phyloP scores from a whole-genome alignment of 2,888 invertebrate species.

The Apodemia mormo region DNA sequence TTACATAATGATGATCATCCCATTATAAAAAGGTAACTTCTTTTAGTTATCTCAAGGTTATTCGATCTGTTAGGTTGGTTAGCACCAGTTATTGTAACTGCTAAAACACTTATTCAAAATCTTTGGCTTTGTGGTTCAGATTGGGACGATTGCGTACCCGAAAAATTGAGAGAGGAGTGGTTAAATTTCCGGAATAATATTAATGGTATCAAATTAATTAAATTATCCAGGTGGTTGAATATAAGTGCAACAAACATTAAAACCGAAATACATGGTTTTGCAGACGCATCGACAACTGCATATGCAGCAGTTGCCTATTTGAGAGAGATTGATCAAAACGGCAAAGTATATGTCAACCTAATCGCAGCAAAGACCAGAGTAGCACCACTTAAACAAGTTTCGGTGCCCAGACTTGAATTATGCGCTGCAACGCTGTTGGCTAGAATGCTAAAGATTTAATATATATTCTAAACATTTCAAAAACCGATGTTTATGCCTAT shows the following conservation, averaged over 20 bases:
- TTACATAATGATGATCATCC: slow-evolving; percentile 20
- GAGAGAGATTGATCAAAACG: background rate
- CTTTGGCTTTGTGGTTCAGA: background rate
- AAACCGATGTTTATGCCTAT: slow-evolving; percentile 27
- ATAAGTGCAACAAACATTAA: slow-evolving; percentile 7
- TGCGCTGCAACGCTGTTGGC: slow-evolving; percentile 33
- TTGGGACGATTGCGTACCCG: background rate
- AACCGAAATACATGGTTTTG: slow-evolving; percentile 25
- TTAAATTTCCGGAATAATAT: background rate
- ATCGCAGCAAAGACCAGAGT: slow-evolving; percentile 29
- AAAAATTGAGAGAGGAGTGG: background rate
- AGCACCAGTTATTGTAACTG: slow-evolving; percentile 24
- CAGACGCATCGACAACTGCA: slow-evolving; percentile 21
- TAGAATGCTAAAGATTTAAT: slow-evolving; percentile 33
- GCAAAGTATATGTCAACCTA: background rate
- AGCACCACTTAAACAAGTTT: slow-evolving; percentile 31
- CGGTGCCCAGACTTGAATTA: slow-evolving; percentile 31
- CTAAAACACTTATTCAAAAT: slow-evolving; percentile 19
- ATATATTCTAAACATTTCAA: slow-evolving; percentile 28
- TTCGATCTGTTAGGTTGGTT: slow-evolving; percentile 31
- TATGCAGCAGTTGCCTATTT: slow-evolving; percentile 2
- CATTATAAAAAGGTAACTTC: slow-evolving; percentile 26
- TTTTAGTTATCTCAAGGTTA: slow-evolving; percentile 26
- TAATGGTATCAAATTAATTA: slow-evolving; percentile 18
- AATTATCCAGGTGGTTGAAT: slow-evolving; percentile 21